Percentiles rank a stretch among this genome's conserved stretches.
Conservation (phyloP, 2,888 invertebrate species). For the Machimus rusticus region DNA sequence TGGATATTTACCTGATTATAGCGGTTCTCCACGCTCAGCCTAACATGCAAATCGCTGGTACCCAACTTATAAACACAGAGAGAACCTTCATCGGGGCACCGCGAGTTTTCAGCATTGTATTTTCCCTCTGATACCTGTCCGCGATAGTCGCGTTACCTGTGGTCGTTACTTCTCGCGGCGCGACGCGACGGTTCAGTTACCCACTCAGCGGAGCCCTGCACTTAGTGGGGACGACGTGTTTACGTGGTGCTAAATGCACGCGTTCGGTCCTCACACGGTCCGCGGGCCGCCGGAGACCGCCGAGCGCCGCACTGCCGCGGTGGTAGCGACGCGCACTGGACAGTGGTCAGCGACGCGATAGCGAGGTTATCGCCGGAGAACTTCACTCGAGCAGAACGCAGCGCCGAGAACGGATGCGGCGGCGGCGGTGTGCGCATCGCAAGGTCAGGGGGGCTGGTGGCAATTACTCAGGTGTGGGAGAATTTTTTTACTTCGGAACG, state of each 20-base stretch:
- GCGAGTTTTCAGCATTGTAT: not conserved
- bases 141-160: not conserved
- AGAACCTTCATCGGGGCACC: not conserved
- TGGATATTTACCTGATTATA: conserved; percentile 23
- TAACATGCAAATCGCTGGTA: conserved; percentile 14
- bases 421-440: not conserved
- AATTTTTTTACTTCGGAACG: not conserved
- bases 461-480: not conserved
- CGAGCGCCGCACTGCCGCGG: not conserved
- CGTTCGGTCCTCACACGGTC: not conserved
- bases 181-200: not conserved
- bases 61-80: not conserved
- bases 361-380: not conserved
- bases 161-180: not conserved
- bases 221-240: not conserved
- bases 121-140: not conserved
- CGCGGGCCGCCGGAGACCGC: not conserved
- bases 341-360: not conserved
- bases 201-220: not conserved
- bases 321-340: not conserved
- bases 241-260: not conserved
- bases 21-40: conserved; percentile 15
- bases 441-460: not conserved
- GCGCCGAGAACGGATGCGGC: not conserved
- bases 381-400: not conserved